Evolutionary conservation across 2,113 vertebrate species (phyloP), one percentile per base, ranked within the genome.

Genomic region (Crypturellus undulatus): DNA sequence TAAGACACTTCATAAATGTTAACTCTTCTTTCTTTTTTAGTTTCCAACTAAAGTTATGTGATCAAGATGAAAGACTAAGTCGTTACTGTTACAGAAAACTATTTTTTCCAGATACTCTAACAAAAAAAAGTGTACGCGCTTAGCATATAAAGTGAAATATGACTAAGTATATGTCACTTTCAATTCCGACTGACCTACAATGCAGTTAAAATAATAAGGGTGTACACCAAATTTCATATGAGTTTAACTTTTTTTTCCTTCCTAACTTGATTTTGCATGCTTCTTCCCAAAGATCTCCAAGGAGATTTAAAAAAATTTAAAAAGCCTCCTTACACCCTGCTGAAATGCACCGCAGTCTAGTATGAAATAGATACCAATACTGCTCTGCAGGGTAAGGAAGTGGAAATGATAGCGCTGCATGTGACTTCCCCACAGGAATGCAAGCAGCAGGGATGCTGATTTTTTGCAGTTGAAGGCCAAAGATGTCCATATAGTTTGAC

Each of bases 361-460:
- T 92, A 60, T n/a, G 63, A 92, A 92, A 89, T 71, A 81, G 88
- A 79, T 2, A 4, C 87, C 84, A 85, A 69, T 58, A 76, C 26
- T 62, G 38, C 75, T 92, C 5, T 0, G 62, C 42, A 59, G 84
- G 45, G 58, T 65, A 67, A 91, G 32, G 79, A 81, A 78, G 11
- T 82, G 59, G 79, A 93, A 94, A 71, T 89, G 78, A 49, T 63
- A 77, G 68, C 38, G 49, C 67, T 56, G 67, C 65, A 85, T 82
- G 63, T 71, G 76, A 92, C 85, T 88, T 94, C 83, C 71, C 75
- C 2, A 38, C 75, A 82, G 78, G 67, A 91, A 40, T n/a, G 83
- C 32, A 83, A 92, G 79, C 79, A 77, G 71, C 71, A 79, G 67
- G 82, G 60, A 72, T 51, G 32, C 38, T 93, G 85, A 16, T n/a